Conservation (phyloP, 1,140 invertebrate species). For the Riptortus pedestris region DNA sequence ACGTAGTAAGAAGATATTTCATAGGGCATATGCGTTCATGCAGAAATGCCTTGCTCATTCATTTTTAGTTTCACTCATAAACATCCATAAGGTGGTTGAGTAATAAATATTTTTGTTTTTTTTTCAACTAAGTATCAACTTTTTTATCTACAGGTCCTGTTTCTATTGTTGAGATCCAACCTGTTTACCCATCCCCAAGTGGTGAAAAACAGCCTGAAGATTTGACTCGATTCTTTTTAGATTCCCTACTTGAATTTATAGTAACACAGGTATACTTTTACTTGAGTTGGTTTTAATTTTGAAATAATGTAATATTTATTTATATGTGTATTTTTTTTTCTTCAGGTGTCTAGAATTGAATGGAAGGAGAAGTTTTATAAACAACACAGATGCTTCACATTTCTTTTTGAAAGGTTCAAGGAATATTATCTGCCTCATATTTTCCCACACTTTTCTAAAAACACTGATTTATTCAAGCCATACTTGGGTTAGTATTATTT, state of each 20-base stretch:
- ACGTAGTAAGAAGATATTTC: too few species aligned
- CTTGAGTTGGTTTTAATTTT: conserved; percentile 61
- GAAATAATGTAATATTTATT: too few species aligned
- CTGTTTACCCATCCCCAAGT: conserved; percentile 69
- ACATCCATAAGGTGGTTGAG: too few species aligned
- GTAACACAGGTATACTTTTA: conserved; percentile 57
- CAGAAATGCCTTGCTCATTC: too few species aligned
- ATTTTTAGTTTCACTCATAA: too few species aligned
- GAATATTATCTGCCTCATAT: conserved; percentile 80
- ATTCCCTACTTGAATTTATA: conserved; percentile 81
- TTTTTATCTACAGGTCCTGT: conserved; percentile 53
- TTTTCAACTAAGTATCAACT: too few species aligned
- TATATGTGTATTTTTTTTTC: not conserved
- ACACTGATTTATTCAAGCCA: conserved; percentile 77
- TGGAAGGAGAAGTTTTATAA: conserved; percentile 75
- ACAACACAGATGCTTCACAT: conserved; percentile 75
- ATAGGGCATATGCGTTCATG: too few species aligned
- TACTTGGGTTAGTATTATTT: conserved; percentile 46
- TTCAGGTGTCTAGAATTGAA: conserved; percentile 70
- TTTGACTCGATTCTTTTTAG: conserved; percentile 74
- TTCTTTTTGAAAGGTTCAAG: conserved; percentile 87
- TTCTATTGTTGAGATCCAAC: conserved; percentile 65
- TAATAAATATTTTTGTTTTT: too few species aligned
- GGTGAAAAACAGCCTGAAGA: conserved; percentile 83
- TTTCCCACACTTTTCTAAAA: conserved; percentile 76